Base-by-base conservation (phyloP, 2,113 vertebrate genomes). In the Lycocorax pyrrhopterus region DNA sequence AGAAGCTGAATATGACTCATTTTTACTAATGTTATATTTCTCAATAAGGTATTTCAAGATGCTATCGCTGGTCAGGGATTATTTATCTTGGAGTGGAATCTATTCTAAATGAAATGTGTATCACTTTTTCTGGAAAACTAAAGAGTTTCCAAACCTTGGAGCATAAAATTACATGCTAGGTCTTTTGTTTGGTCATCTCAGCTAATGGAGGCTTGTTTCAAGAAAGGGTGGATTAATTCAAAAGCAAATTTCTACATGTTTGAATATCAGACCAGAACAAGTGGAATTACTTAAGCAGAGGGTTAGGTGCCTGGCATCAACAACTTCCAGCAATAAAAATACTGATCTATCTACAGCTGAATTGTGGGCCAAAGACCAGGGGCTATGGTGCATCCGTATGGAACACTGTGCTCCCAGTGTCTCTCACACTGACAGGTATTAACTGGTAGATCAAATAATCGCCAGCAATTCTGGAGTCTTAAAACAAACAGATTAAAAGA, bases 401-500 rank as follows among this genome's bases (percentile, higher is more conserved):
- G 35, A 87, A 35, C 44, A 16, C 37, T 27, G 2, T 14, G 10
- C 26, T 72, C n/a, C 25, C 55, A 43, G 22, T 25, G 32, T 41
- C n/a, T 92, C 43, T 78, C 4, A 4, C 14, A 12, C 16, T n/a
- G 51, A 25, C 29, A 73, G 33, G 21, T 75, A 59, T 85, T 86
- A 89, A 44, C 41, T 83, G 29, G 47, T 46, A 91, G 44, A 81
- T 87, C 75, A 84, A 84, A 89, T 37, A 93, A 69, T 13, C 1
- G 0, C 51, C 84, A 35, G 62, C 73, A 87, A 68, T 95, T 84
- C 72, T 76, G 43, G 49, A 93, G 51, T 81, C 86, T 82, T 93
- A 88, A 95, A 90, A 59, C 56, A 89, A 94, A 79, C 46, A 94
- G 78, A 95, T 92, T 91, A 82, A 86, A 76, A 88, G 51, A 12